These are phyloP conservation scores for Silvanus unidentatus DNA, from an alignment of 2,888 invertebrate genomes.

Conservation along the genomic window DNA sequence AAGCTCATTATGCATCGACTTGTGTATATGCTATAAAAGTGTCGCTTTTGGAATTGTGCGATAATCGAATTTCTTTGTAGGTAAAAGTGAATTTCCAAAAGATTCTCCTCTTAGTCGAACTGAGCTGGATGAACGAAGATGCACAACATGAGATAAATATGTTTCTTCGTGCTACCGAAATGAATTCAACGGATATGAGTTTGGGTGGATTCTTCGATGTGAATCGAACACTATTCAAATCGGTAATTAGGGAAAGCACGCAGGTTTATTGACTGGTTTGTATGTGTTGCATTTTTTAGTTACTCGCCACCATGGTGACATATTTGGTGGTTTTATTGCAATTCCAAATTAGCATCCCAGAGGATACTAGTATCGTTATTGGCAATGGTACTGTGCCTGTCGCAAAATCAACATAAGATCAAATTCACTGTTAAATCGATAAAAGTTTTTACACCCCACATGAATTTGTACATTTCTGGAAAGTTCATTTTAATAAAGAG, in stretches of 20 bases:
- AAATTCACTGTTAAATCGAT: no score
- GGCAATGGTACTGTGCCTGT: background rate
- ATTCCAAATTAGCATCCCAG: constrained; percentile 71
- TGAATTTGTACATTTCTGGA: no score
- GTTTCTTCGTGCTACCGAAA: constrained; percentile 69
- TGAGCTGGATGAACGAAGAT: constrained; percentile 72
- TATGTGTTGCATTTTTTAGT: constrained; percentile 44
- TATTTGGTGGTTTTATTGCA: constrained; percentile 68
- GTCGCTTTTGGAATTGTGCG: no score
- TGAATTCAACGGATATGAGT: constrained; percentile 70
- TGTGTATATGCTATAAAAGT: constrained; percentile 46
- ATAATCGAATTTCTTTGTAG: constrained; percentile 36
- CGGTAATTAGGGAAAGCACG: no score
- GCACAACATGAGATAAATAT: constrained; percentile 70
- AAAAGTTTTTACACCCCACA: no score
- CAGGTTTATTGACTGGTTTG: background rate
- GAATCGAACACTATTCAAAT: constrained; percentile 66
- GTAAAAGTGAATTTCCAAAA: constrained; percentile 68
- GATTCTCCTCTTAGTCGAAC: constrained; percentile 64
- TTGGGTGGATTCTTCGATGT: constrained; percentile 69
- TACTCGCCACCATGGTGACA: constrained; percentile 70
- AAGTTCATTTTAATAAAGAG: no score
- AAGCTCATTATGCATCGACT: constrained; percentile 67
- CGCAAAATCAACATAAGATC: constrained; percentile 8
- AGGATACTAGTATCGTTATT: constrained; percentile 40